Evolutionary conservation across 2,888 invertebrate species (phyloP), one percentile per base, ranked within the genome.

Genomic region (Lacanobia wlatinum): DNA sequence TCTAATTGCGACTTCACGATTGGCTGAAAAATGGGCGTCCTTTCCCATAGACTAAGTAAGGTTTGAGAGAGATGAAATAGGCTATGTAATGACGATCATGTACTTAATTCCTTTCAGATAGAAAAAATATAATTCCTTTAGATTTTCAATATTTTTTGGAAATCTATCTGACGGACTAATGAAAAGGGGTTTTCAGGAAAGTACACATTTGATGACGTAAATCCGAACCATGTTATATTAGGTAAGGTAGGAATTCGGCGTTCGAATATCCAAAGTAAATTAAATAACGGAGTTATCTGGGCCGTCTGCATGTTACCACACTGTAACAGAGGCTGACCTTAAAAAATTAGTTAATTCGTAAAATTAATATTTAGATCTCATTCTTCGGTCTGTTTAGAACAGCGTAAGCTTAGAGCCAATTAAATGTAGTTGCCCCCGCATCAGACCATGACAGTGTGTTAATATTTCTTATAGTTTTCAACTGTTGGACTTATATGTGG

Each of bases 301-400:
- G 55, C 38, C 60, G 43, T 52, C 28, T 56, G 65, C 18, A 34
- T 67, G 58, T 80, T 82, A 80, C 76, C 56, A 68, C 63, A 78
- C 62, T 68, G 43, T 66, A 70, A 70, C 46, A 10, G 61, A 60
- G 21, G 38, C 73, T 82, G 64, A 69, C 84, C 83, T 86, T 82
- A 83, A 84, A 76, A 81, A 84, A 71, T 68, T 71, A 34, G 80
- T 82, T 75, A 72, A 78, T 76, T 80, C 68, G 40, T 82, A 70
- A 80, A 79, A 84, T 85, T 85, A 86, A 88, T 82, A 71, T 74
- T 75, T 77, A 64, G 73, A 84, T 83, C 73, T 82, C 73, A 78
- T 84, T 87, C 73, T 84, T 87, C 91, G 92, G 89, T 92, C 93
- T 93, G 92, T 87, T 92, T 90, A 80, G 78, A 87, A 67, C 70